Evolutionary conservation across 2,797 vertebrate species (phyloP).

Genomic region (Peromyscus attwateri): DNA sequence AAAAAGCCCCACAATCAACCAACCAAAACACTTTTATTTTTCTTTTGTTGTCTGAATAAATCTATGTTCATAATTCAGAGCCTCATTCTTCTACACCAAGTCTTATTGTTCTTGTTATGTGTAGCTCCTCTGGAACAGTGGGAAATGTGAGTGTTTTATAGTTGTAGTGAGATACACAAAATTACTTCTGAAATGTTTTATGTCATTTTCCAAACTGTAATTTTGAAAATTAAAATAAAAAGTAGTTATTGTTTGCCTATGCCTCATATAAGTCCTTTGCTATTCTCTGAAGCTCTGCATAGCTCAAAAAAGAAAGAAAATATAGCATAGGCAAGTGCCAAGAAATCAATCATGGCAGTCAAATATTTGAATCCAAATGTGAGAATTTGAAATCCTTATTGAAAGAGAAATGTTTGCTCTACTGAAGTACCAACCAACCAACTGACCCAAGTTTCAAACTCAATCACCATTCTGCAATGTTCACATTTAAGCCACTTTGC

Average conservation of each 20-base stretch:
- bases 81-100: background rate
- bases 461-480: fast-evolving
- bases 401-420: background rate
- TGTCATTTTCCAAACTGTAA: background rate
- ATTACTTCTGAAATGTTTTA: background rate
- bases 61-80: background rate
- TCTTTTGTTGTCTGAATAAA: background rate
- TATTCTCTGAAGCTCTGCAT: background rate
- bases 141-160: background rate
- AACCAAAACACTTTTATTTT: background rate
- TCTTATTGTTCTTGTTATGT: background rate
- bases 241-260: background rate
- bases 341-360: background rate
- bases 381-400: background rate
- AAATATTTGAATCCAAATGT: background rate
- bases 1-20: too few species aligned
- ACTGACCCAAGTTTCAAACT: background rate
- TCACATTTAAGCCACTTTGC: fast-evolving
- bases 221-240: background rate
- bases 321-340: background rate
- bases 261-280: background rate
- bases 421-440: background rate
- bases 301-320: background rate
- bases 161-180: background rate
- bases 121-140: background rate